Evolutionary conservation across 1,140 invertebrate species (phyloP).

Genomic region (Lordiphosa mommai): DNA sequence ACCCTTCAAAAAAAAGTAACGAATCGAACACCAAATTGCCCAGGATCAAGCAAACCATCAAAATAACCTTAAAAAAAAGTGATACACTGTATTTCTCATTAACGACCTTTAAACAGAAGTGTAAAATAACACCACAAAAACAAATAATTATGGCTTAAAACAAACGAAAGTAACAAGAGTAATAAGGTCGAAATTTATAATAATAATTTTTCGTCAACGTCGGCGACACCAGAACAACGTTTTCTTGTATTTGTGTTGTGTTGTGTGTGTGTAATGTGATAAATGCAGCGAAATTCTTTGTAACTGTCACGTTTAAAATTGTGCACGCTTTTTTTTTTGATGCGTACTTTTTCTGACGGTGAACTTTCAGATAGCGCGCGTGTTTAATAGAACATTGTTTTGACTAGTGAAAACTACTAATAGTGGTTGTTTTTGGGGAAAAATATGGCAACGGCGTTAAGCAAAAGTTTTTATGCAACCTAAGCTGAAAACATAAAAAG

Average conservation of each 20-base stretch:
- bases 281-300: slow-evolving; percentile 74
- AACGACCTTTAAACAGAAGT: neutral
- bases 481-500: slow-evolving; percentile 25
- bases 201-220: slow-evolving; percentile 72
- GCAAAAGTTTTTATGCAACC: slow-evolving; percentile 35
- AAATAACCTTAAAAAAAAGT: neutral
- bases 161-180: slow-evolving; percentile 75
- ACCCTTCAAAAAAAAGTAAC: slow-evolving; percentile 8
- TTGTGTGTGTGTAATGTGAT: slow-evolving; percentile 40
- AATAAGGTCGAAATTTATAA: slow-evolving; percentile 76
- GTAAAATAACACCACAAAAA: slow-evolving; percentile 3
- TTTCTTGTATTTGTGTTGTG: neutral
- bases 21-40: slow-evolving; percentile 1
- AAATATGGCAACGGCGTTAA: slow-evolving; percentile 64
- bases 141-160: slow-evolving; percentile 25
- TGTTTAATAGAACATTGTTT: slow-evolving; percentile 53
- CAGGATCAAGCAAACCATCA: neutral
- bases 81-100: neutral
- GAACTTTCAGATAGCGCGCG: slow-evolving; percentile 19
- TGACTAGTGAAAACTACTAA: slow-evolving; percentile 10
- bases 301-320: slow-evolving; percentile 74
- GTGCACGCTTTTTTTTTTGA: slow-evolving; percentile 52
- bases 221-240: slow-evolving; percentile 36
- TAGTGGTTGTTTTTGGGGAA: slow-evolving; percentile 25
- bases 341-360: slow-evolving; percentile 22